Conservation (phyloP, 2,888 invertebrate species). For the Machimus rusticus region DNA sequence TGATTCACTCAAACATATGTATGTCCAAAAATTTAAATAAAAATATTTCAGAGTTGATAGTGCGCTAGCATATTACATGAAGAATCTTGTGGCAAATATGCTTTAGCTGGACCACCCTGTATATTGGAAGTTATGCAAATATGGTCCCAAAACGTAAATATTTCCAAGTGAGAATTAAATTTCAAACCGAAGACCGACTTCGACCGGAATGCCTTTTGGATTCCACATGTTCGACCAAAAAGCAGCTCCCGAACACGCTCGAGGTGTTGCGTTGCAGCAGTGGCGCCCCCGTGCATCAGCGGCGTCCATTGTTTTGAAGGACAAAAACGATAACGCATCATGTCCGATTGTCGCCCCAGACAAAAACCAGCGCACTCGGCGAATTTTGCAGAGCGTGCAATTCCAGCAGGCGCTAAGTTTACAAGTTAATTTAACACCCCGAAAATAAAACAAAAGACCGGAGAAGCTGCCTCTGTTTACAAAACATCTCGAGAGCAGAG, state of each 20-base stretch:
- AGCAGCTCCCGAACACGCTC: not conserved
- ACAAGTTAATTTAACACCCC: conserved; percentile 13
- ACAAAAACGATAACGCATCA: not conserved
- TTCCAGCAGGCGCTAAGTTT: conserved; percentile 16
- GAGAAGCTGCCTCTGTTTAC: not conserved
- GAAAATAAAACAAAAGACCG: conserved; percentile 22
- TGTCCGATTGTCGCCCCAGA: not conserved
- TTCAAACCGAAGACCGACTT: no score
- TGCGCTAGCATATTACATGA: no score
- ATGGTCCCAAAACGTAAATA: no score
- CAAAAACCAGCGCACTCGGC: not conserved
- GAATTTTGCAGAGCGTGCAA: not conserved
- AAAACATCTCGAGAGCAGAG: not conserved
- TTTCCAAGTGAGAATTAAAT: no score
- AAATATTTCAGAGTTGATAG: no score
- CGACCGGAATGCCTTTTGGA: no score
- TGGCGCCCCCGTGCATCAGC: not conserved
- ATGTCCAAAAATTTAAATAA: no score
- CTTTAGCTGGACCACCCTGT: no score
- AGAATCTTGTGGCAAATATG: no score
- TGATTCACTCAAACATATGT: no score
- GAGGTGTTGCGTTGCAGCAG: not conserved
- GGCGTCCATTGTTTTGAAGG: not conserved
- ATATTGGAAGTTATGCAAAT: no score
- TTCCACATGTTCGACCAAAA: not conserved